A percentile compares a stretch with the other conserved stretches of the same genome.
Conservation (phyloP, 1,140 invertebrate genomes). For the Asobara japonica region DNA sequence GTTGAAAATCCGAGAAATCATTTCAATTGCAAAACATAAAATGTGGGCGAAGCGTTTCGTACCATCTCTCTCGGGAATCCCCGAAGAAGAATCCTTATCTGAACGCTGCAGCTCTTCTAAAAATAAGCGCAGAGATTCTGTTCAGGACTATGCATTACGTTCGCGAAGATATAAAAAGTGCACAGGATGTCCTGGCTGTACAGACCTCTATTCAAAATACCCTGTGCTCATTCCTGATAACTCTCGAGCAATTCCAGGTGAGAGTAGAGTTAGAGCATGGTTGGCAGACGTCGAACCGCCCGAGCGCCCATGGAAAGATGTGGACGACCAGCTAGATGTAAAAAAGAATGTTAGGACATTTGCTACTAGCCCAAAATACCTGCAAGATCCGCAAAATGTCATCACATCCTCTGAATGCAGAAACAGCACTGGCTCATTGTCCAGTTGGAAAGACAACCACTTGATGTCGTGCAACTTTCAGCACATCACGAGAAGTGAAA, state of each 20-base stretch:
- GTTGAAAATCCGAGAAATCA: constrained; percentile 87
- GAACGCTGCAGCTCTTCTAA: constrained; percentile 45
- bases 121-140: constrained; percentile 52
- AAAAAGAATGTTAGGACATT: constrained; percentile 49
- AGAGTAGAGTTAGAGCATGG: constrained; percentile 81
- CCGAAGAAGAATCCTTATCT: constrained; percentile 75
- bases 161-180: constrained; percentile 62
- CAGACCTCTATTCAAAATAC: constrained; percentile 47
- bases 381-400: constrained; percentile 51
- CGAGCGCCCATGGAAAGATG: constrained; percentile 53
- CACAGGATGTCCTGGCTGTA: constrained; percentile 75
- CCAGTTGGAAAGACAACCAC: constrained; percentile 50
- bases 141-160: constrained; percentile 41
- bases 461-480: constrained; percentile 52
- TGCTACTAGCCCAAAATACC: constrained; percentile 49
- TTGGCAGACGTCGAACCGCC: constrained; percentile 74
- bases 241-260: constrained; percentile 60
- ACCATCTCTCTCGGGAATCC: constrained; percentile 79
- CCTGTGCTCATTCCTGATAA: constrained; percentile 36
- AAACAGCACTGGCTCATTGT: constrained; percentile 10
- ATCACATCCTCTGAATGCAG: constrained; percentile 32
- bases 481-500: constrained; percentile 56
- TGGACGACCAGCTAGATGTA: constrained; percentile 42
- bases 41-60: constrained; percentile 83
- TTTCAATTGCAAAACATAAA: constrained; percentile 86